Base-by-base conservation (phyloP, 35 echinoderm and acorn worm species). In the Acanthaster planci region DNA sequence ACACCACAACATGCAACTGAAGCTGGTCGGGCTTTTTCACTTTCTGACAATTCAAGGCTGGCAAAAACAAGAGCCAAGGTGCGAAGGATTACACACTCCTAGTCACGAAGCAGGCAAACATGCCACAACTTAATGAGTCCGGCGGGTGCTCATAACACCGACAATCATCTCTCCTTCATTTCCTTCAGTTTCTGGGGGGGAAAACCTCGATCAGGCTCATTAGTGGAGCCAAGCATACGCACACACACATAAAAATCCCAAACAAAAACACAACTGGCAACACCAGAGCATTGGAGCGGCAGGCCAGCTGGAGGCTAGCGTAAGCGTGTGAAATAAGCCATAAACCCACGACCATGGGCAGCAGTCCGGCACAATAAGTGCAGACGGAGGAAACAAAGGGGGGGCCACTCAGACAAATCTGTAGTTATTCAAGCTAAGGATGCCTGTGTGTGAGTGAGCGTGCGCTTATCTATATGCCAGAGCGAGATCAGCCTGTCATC, bases 281-380 rank as follows among this genome's bases (percentile, higher is more conserved):
- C n/a, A n/a, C n/a, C n/a, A 59, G 55, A 59, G 18, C 19, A 5
- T 26, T 26, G 10, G 9, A 31, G 23, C 60, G 29, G 60, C 15
- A 18, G 15, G 19, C 23, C 60, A 68, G 60, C 60, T 68, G 60
- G 60, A 31, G 60, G 60, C 12, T 0, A 29, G 60, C 42, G 29
- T 26, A 68, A 68, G 60, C 60, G 60, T 68, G 60, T 68, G 60
- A 68, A 68, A 68, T 68, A 68, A 34, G 60, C 60, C 60, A 68
- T 68, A 68, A 68, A 16, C 60, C 12, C 60, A 26, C 60, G 12
- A 34, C n/a, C n/a, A n/a, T 12, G 12, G 42, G 42, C 42, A 6
- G 42, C 42, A 12, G 42, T 47, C 60, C 23, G 60, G 60, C 29
- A 26, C 60, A 31, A 68, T 1, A 26, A 29, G 60, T 68, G 60